A percentile compares a stretch with the other conserved stretches of the same genome.
These are phyloP conservation scores for Suncus etruscus DNA, from an alignment of 2,113 vertebrate genomes.

Conservation along the genomic window DNA sequence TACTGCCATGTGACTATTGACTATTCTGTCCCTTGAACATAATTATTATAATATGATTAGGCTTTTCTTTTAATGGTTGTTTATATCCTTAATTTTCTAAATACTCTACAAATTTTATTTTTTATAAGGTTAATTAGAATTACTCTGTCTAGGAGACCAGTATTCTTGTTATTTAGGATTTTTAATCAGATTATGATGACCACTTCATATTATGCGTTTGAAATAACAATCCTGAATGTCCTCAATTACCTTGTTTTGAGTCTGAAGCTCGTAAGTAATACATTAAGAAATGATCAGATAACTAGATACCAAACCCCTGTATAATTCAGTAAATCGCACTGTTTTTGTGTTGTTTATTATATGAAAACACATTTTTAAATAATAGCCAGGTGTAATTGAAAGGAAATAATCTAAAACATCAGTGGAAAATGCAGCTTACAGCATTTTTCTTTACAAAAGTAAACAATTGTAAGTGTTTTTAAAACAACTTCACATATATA, in stretches of 20 bases:
- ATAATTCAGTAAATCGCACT: conserved; percentile 51
- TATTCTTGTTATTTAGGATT: conserved; percentile 80
- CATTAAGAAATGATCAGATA: conserved; percentile 65
- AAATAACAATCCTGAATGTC: conserved; percentile 66
- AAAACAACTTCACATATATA: neutral
- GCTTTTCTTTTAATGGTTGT: conserved; percentile 83
- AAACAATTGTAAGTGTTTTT: neutral
- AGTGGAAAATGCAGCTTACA: neutral
- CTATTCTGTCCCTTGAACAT: conserved; percentile 73
- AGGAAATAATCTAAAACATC: neutral
- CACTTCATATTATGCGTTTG: conserved; percentile 78
- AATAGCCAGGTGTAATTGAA: neutral
- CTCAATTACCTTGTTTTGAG: conserved; percentile 60
- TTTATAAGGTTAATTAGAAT: conserved; percentile 86
- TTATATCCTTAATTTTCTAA: conserved; percentile 83
- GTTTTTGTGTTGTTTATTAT: conserved; percentile 46
- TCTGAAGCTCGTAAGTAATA: conserved; percentile 69
- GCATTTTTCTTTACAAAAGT: neutral
- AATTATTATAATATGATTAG: conserved; percentile 81
- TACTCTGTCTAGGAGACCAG: conserved; percentile 80
- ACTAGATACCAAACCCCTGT: conserved; percentile 7
- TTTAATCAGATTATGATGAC: conserved; percentile 79
- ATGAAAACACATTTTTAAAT: conserved; percentile 48
- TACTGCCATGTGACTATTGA: conserved; percentile 71
- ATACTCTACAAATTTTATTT: conserved; percentile 84